Percentiles rank a stretch among this genome's conserved stretches.
Evolutionary conservation across 1,140 invertebrate genomes (phyloP).

Genomic region (Orchesella cincta): DNA sequence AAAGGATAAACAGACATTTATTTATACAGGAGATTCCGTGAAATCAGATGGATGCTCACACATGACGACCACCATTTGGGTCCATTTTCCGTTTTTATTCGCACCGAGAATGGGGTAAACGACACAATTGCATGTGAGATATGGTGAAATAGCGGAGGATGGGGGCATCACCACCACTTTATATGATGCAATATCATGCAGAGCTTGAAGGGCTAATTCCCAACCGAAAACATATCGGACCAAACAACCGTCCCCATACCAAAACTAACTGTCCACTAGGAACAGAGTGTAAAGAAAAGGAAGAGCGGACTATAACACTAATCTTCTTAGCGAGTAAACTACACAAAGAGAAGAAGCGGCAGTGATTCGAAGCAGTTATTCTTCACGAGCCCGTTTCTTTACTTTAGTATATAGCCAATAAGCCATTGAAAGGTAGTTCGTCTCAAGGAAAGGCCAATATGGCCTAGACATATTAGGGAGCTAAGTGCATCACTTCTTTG

Average conservation of each 20-base stretch:
- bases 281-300: no score
- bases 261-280: no score
- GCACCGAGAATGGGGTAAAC: slow-evolving; percentile 42
- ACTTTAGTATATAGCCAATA: neutral
- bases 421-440: neutral
- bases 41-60: slow-evolving; percentile 39
- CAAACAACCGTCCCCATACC: no score
- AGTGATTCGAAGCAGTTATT: neutral
- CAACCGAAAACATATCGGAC: neutral
- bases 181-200: neutral
- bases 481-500: neutral
- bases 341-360: no score
- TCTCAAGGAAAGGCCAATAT: no score
- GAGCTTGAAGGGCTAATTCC: neutral
- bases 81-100: slow-evolving; percentile 47
- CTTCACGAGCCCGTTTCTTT: neutral
- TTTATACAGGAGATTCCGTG: slow-evolving; percentile 42
- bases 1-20: slow-evolving; percentile 21
- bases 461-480: neutral
- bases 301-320: no score
- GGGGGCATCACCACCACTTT: neutral
- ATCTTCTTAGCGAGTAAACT: no score
- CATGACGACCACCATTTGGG: slow-evolving; percentile 40
- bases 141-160: slow-evolving; percentile 28
- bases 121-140: slow-evolving; percentile 46